A percentile compares a stretch with the other conserved stretches of the same genome.
phyloP scores from a whole-genome alignment of 2,797 vertebrate species.

The Leuciscus waleckii region DNA sequence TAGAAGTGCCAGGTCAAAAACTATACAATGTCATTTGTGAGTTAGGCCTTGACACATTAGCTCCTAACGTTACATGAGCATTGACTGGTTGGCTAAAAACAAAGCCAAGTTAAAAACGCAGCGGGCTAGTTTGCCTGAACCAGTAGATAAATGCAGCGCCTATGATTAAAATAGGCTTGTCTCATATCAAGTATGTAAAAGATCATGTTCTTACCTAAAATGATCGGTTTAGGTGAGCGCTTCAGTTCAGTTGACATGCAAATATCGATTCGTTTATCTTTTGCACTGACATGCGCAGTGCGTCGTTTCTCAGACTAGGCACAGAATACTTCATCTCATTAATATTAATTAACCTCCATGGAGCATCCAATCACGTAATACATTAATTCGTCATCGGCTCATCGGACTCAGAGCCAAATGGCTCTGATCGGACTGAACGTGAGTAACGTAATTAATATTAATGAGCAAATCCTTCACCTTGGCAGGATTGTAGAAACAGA shows the following conservation, averaged over 20 bases:
- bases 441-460: too few species aligned
- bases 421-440: too few species aligned
- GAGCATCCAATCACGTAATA: background rate
- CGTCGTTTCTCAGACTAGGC: background rate
- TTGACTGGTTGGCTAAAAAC: constrained; percentile 22
- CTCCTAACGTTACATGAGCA: background rate
- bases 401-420: too few species aligned
- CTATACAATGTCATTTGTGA: background rate
- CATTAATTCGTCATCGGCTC: background rate
- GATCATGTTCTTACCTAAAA: background rate
- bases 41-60: background rate
- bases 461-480: background rate
- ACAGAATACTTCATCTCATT: background rate
- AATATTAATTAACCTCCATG: constrained; percentile 6
- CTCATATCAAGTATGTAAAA: background rate
- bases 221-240: background rate
- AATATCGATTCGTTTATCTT: constrained; percentile 13
- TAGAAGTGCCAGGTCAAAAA: background rate
- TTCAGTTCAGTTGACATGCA: constrained; percentile 5
- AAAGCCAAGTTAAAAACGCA: background rate
- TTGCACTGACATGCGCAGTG: constrained; percentile 31
- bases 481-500: too few species aligned
- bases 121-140: background rate
- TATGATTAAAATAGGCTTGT: background rate
- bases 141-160: background rate